Evolutionary conservation across 1,140 invertebrate genomes (phyloP), one percentile per base, ranked within the genome.

Genomic region (Drosophila bipectinata): DNA sequence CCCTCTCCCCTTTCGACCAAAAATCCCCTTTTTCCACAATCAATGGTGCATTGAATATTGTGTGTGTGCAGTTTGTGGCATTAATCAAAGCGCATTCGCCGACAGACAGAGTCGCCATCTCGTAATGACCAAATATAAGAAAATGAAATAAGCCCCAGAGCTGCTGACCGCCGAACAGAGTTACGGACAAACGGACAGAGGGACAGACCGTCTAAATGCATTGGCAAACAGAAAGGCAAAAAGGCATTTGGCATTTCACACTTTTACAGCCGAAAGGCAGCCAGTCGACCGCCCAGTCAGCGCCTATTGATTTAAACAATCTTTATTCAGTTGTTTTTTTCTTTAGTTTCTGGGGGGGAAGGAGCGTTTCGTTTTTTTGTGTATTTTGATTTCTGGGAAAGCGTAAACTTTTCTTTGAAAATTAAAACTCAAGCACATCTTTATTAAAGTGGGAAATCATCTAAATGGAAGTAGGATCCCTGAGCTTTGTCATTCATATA

Each of bases 21-120:
- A 12, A n/a, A 12, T 12, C 34, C 34, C 34, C 12, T 4, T 37
- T 37, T 37, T 37, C 34, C 34, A 37, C 34, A 37, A 37, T 37
- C 34, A 37, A 37, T 37, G 34, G 34, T 60, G 57, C 57, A 67
- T 67, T 83, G 67, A 63, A 74, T 63, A 72, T 62, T 64, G 71
- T 75, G 72, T 71, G 78, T 77, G 62, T 49, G 48, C 61, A 83
- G 62, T 79, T 87, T 87, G 67, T 69, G 83, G 76, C 82, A 88
- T 87, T 87, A 87, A 87, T 87, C 83, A 87, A 87, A 87, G 83
- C 71, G 63, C 75, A 72, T 57, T 85, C 69, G 81, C 81, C 81
- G 81, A 79, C 82, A 49, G 59, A 57, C 60, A 58, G 51, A 67
- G 76, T 72, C 67, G 74, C 55, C 67, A 68, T 76, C 52, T 59